Evolutionary conservation across 2,888 invertebrate species (phyloP).

Genomic region (Dysmachus trigonus): DNA sequence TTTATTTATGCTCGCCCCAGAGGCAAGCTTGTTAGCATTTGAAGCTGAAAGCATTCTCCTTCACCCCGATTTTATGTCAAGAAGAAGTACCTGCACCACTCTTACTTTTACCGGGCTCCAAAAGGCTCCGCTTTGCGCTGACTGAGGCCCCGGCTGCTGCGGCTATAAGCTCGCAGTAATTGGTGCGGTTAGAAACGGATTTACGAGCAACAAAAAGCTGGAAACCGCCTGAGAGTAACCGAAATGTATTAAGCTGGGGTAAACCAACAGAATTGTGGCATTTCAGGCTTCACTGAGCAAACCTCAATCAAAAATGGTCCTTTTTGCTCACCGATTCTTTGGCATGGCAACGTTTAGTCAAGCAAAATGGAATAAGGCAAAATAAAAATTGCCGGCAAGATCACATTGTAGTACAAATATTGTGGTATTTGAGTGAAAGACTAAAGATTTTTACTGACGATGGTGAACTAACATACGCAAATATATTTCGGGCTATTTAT

Average conservation of each 20-base stretch:
- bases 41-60: not conserved
- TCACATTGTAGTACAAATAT: not conserved
- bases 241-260: not conserved
- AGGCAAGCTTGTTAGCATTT: not conserved
- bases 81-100: not conserved
- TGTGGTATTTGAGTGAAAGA: not conserved
- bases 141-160: not conserved
- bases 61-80: not conserved
- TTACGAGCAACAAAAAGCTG: not conserved
- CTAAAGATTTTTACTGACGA: not conserved
- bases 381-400: not conserved
- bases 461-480: not conserved
- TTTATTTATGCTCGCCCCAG: not conserved
- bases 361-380: not conserved
- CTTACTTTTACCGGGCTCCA: not conserved
- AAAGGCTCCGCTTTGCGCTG: too few relatives aligned
- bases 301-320: not conserved
- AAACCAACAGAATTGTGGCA: not conserved
- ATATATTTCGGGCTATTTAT: not conserved
- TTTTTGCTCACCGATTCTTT: not conserved
- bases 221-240: not conserved
- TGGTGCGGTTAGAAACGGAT: not conserved
- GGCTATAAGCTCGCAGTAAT: not conserved
- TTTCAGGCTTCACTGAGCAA: not conserved
- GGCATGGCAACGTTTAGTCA: not conserved